These are phyloP conservation scores for Tenrec ecaudatus DNA, from an alignment of 2,113 vertebrate genomes.

Conservation along the genomic window DNA sequence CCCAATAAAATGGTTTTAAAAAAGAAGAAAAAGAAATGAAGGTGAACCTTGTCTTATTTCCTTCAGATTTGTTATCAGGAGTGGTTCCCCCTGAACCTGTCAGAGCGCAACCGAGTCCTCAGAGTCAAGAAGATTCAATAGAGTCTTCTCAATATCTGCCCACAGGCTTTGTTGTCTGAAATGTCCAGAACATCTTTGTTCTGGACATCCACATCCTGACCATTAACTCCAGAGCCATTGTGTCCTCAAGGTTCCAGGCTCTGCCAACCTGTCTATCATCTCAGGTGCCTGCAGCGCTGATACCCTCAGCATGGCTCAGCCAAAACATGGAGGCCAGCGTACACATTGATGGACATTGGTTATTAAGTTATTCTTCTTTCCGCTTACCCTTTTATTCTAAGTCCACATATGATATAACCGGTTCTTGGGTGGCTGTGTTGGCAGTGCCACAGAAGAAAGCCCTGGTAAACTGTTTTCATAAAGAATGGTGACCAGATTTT, in stretches of 20 bases:
- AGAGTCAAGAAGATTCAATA: conserved; percentile 30
- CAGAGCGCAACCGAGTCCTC: conserved; percentile 20
- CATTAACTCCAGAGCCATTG: not conserved
- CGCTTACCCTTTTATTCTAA: not conserved
- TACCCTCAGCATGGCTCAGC: not conserved
- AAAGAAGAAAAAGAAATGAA: too few species aligned
- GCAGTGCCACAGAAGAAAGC: too few species aligned
- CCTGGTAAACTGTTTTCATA: too few species aligned
- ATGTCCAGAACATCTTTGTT: conserved; percentile 9
- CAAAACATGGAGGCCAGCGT: not conserved
- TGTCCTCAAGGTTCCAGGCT: not conserved
- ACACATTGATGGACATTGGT: not conserved
- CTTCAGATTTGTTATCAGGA: too few species aligned
- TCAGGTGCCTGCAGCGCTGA: not conserved
- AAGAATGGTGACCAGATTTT: too few species aligned
- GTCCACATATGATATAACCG: not conserved
- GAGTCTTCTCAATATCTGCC: conserved; percentile 37
- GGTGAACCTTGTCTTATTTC: too few species aligned
- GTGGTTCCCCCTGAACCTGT: too few species aligned
- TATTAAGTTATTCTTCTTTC: not conserved
- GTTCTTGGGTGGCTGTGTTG: too few species aligned
- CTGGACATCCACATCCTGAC: not conserved
- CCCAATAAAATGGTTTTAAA: too few species aligned
- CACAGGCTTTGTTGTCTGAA: not conserved
- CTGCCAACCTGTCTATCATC: not conserved